A percentile compares a stretch with the other conserved stretches of the same genome.
Conservation (phyloP, 2,797 vertebrate genomes). For the Eulemur coronatus region DNA sequence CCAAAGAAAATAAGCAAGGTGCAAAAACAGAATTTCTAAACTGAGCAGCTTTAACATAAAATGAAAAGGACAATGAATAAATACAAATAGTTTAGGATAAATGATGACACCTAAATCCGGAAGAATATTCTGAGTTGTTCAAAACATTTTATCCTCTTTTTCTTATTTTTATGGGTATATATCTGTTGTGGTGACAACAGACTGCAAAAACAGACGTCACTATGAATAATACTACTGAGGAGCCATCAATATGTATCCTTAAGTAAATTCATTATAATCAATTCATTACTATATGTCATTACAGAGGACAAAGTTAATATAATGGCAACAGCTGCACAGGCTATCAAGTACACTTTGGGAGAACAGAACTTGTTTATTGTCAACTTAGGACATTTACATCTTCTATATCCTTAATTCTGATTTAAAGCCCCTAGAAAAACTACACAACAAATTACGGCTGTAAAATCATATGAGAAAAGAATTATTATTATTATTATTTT, state of each 20-base stretch:
- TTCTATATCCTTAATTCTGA: background rate
- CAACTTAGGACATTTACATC: background rate
- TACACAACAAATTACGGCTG: background rate
- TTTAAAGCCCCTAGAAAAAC: background rate
- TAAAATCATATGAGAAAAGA: background rate
- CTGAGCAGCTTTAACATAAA: conserved; percentile 3
- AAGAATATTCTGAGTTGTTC: conserved; percentile 19
- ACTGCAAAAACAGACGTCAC: background rate
- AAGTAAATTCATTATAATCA: conserved; percentile 32
- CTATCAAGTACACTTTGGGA: background rate
- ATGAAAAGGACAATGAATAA: conserved; percentile 27
- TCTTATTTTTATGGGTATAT: background rate
- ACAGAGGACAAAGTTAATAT: background rate
- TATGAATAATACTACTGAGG: background rate
- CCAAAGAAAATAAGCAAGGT: conserved; percentile 15
- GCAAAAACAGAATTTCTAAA: conserved; percentile 11
- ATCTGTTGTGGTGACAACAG: conserved; percentile 23
- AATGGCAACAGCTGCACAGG: background rate
- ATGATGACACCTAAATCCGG: conserved; percentile 23
- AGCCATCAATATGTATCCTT: background rate
- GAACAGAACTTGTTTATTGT: background rate
- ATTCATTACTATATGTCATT: background rate
- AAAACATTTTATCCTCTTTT: conserved; percentile 16
- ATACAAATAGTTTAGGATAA: conserved; percentile 18
- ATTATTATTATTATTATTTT: background rate